Evolutionary conservation across 92 coral and sea anemone genomes (phyloP).

Genomic region (Meandrina meandrites): DNA sequence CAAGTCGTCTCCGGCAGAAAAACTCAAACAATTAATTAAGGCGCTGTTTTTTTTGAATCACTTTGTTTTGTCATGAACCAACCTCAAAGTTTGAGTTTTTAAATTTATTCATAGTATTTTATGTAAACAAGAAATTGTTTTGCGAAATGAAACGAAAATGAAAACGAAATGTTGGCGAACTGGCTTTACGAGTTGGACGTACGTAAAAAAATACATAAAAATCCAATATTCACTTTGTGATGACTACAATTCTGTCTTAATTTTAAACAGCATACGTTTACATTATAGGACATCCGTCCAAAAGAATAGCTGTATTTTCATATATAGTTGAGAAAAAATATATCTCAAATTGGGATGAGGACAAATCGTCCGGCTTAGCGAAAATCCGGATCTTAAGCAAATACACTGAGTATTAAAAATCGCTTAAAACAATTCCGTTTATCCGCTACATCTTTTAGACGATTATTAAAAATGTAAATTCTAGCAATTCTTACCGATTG

Average conservation of each 20-base stretch:
- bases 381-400: background rate
- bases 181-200: background rate
- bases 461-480: background rate
- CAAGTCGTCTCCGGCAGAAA: background rate
- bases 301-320: background rate
- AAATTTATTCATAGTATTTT: background rate
- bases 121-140: background rate
- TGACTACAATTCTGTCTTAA: no score
- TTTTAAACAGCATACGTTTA: background rate
- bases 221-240: no score
- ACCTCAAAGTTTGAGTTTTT: background rate
- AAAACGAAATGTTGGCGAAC: background rate
- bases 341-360: background rate
- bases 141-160: background rate
- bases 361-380: background rate
- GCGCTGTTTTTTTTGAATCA: background rate
- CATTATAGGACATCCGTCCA: background rate
- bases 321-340: background rate
- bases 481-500: constrained; percentile 71
- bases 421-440: background rate
- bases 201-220: no score
- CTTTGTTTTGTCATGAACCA: background rate
- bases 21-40: background rate
- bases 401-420: background rate
- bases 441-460: background rate